phyloP scores from a whole-genome alignment of 2,113 vertebrate genomes.

The Leptodactylus fuscus region DNA sequence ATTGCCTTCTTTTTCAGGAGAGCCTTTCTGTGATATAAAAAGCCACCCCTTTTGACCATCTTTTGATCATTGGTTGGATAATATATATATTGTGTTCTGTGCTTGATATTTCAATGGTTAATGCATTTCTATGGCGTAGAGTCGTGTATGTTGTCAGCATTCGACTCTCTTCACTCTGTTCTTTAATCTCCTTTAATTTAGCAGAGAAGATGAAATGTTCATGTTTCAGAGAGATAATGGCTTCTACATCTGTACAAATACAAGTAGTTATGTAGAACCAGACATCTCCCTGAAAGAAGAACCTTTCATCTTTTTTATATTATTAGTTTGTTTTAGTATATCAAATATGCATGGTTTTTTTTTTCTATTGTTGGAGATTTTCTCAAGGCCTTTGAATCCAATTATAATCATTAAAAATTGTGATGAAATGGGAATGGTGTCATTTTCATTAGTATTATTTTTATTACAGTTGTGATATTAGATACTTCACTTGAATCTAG shows the following conservation, averaged over 20 bases:
- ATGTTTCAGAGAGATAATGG: neutral
- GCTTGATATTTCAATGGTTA: slow-evolving; percentile 6
- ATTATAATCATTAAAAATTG: too few species aligned
- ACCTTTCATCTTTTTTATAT: neutral
- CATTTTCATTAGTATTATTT: too few species aligned
- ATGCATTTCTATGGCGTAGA: neutral
- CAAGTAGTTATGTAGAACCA: neutral
- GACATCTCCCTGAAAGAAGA: neutral
- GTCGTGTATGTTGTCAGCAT: neutral
- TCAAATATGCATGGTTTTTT: neutral
- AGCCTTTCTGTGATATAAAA: neutral
- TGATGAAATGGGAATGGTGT: too few species aligned
- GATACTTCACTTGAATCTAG: too few species aligned
- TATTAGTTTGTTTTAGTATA: neutral
- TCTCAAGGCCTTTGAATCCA: too few species aligned
- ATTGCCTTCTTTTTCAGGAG: neutral
- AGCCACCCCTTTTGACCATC: neutral
- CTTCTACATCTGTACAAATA: slow-evolving; percentile 17
- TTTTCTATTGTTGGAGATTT: too few species aligned
- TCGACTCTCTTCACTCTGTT: neutral
- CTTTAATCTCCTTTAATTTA: slow-evolving; percentile 2
- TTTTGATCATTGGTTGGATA: slow-evolving; percentile 2
- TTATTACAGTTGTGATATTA: too few species aligned
- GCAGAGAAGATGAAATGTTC: neutral
- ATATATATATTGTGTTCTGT: neutral